A percentile compares a stretch with the other conserved stretches of the same genome.
Conservation (phyloP, 1,140 invertebrate species). For the Drosophila watanabei region DNA sequence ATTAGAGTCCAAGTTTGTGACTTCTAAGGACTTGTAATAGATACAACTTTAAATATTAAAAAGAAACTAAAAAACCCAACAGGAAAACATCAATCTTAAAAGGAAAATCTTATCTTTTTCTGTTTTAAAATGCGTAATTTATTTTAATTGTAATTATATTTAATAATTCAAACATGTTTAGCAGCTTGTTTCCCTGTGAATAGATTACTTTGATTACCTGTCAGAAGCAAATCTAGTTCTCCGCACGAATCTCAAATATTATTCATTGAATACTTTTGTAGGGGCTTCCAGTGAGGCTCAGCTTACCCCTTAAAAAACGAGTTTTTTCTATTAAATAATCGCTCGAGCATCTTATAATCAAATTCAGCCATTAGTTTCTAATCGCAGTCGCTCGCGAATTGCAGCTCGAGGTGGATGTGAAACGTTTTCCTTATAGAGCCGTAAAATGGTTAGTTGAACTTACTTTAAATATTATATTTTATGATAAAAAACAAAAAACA, state of each 20-base stretch:
- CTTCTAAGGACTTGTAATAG: no score
- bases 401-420: background rate
- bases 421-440: background rate
- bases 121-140: no score
- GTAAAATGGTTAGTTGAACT: slow-evolving; percentile 7
- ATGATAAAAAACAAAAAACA: no score
- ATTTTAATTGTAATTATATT: background rate
- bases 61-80: no score
- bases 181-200: background rate
- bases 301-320: background rate
- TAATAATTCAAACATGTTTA: background rate
- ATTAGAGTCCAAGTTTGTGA: no score
- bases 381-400: slow-evolving; percentile 2
- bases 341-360: background rate
- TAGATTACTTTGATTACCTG: background rate
- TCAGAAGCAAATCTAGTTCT: background rate
- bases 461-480: background rate
- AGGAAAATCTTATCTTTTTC: no score
- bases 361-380: background rate
- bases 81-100: no score
- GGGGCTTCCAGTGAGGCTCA: background rate
- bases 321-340: background rate
- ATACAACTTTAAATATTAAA: no score
- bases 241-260: background rate
- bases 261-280: background rate